These are phyloP conservation scores for Cherax destructor DNA, from an alignment of 1,140 invertebrate species.

Conservation along the genomic window DNA sequence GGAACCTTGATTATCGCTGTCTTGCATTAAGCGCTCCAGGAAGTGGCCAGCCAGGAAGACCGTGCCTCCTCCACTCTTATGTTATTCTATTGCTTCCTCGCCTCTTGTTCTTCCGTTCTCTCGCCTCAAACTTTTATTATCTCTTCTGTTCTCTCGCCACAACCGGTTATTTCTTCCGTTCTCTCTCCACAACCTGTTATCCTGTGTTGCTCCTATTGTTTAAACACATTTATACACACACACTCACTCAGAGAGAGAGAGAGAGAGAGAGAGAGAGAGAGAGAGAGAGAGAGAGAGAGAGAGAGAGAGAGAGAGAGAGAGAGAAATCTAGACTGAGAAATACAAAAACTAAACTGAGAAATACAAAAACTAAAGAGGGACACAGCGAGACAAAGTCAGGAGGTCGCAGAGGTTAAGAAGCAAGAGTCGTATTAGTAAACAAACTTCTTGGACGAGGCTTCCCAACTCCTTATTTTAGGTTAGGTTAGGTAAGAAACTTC, in stretches of 20 bases:
- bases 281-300: conserved; percentile 31
- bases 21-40: too few species aligned
- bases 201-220: too few species aligned
- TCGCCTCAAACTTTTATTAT: too few species aligned
- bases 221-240: too few species aligned
- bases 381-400: background rate
- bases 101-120: too few species aligned
- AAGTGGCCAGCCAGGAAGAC: too few species aligned
- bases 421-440: background rate
- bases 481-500: background rate
- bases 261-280: conserved; percentile 7
- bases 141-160: too few species aligned
- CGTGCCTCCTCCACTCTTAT: too few species aligned
- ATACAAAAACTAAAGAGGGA: background rate
- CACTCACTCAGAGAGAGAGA: background rate
- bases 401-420: background rate
- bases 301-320: conserved; percentile 32
- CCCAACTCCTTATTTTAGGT: background rate
- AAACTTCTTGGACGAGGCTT: background rate
- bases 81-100: too few species aligned
- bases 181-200: too few species aligned
- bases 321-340: background rate
- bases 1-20: too few species aligned
- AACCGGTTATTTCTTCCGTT: too few species aligned
- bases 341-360: background rate